Evolutionary conservation across 2,888 invertebrate species (phyloP), one percentile per base, ranked within the genome.

Genomic region (Bombylius major): DNA sequence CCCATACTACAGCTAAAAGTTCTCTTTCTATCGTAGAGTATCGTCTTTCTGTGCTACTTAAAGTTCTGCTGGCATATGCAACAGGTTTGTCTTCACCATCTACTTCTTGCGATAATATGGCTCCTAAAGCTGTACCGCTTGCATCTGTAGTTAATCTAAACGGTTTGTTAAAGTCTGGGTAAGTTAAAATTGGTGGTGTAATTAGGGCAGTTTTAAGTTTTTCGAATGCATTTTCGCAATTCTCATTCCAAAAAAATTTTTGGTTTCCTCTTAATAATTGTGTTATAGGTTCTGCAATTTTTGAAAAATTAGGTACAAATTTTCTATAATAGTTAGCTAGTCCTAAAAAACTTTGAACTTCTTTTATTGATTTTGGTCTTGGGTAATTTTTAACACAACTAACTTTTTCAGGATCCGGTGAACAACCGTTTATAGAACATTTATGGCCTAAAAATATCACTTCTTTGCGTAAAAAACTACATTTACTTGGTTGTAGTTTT

Each of bases 121-220:
- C n/a, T n/a, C n/a, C n/a, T n/a, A n/a, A n/a, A n/a, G n/a, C n/a
- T n/a, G n/a, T n/a, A n/a, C n/a, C n/a, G n/a, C 60, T 59, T 0
- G 67, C 66, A 48, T 67, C 67, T 1, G 65, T 65, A 4, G 65
- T 64, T n/a, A 67, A 13, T 9, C 56, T 48, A 50, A 67, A 68
- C 5, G 6, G 23, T 31, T 51, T 39, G 5, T 42, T 12, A 42
- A 23, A 51, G 3, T 44, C 44, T 23, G 44, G 44, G 13, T 51
- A 44, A 5, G 5, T 8, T 23, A 44, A 36, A 4, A 51, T 42
- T 23, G 51, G 31, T 8, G 51, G 6, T 44, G 11, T 12, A 32
- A 32, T 46, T 46, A 46, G 14, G 9, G 44, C 31, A 5, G 32
- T 13, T 32, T 46, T 46, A 5, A 52, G 6, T 6, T n/a, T 33